Base-by-base conservation (phyloP, 2,797 vertebrate genomes). In the Melanotaenia maccullochi region DNA sequence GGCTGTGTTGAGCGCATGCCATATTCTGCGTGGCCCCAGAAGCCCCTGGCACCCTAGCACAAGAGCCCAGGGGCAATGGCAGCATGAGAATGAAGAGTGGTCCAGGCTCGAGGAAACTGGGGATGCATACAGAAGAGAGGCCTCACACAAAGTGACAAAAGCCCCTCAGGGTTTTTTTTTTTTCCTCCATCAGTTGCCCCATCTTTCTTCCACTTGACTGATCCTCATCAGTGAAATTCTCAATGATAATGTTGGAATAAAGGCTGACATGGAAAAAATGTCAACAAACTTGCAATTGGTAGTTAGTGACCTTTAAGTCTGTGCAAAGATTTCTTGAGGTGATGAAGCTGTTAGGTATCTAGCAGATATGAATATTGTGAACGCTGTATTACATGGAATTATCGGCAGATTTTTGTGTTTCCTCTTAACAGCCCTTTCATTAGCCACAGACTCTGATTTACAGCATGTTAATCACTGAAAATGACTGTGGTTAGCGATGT, bases 41-140 rank as follows among this genome's bases (percentile, higher is more conserved):
- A 91, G 90, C 90, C 91, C 78, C 85, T 90, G 93, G 91, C 92
- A 93, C 88, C 88, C 86, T 16, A 83, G 92, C 86, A 84, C 85
- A 86, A 84, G 92, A 90, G 90, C 90, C 90, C 90, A 86, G 91
- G 91, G 92, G 92, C 91, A 91, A 91, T 88, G 91, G 89, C 91
- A 91, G 92, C 89, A 89, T 91, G 86, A 93, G 94, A 95, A 94
- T 93, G 91, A 90, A 85, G 88, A 80, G 85, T 60, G 32, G 85
- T 87, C 83, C 90, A 76, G 88, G 87, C 85, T 86, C 72, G 65
- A 75, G 88, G 80, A 84, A 89, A 85, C 84, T 83, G 83, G 92
- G 91, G 82, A 82, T 92, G 94, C 92, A 95, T 94, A 95, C 94
- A 93, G 94, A 95, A 78, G 73, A 94, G 92, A 93, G 88, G 87